phyloP scores from a whole-genome alignment of 2,888 invertebrate species.

The Parnassius smintheus region DNA sequence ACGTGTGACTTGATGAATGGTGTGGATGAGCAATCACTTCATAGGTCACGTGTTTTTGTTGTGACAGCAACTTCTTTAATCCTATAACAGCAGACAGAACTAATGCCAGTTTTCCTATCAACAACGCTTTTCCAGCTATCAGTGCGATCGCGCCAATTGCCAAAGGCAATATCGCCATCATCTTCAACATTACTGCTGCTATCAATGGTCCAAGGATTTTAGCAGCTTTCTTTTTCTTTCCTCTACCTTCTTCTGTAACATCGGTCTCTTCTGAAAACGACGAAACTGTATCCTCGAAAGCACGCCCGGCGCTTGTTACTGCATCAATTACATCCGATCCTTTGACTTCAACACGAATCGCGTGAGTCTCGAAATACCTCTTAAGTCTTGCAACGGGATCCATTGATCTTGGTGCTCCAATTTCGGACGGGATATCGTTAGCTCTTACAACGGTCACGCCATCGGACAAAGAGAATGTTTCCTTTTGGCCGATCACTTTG shows the following conservation, averaged over 20 bases:
- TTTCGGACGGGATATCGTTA: constrained; percentile 84
- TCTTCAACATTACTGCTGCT: constrained; percentile 88
- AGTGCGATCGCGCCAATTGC: constrained; percentile 91
- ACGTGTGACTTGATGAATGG: constrained; percentile 85
- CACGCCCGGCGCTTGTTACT: constrained; percentile 89
- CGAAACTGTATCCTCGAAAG: constrained; percentile 87
- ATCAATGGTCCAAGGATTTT: constrained; percentile 90
- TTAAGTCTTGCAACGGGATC: constrained; percentile 86
- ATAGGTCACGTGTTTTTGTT: constrained; percentile 93
- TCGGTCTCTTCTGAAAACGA: constrained; percentile 83
- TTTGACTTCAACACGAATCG: constrained; percentile 91
- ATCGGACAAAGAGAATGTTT: constrained; percentile 89
- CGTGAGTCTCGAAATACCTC: constrained; percentile 89
- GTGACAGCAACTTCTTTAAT: constrained; percentile 89
- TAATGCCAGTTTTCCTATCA: constrained; percentile 92
- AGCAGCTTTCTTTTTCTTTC: constrained; percentile 91
- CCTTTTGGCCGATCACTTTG: constrained; percentile 90
- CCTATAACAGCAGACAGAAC: constrained; percentile 92
- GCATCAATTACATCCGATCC: constrained; percentile 91
- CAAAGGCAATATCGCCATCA: constrained; percentile 89
- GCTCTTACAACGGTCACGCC: constrained; percentile 92
- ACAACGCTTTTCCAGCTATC: constrained; percentile 91
- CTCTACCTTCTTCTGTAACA: constrained; percentile 85
- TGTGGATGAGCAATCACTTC: constrained; percentile 93
- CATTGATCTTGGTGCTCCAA: constrained; percentile 88